Conservation (phyloP, 2,113 vertebrate species). For the Nematolebias whitei region DNA sequence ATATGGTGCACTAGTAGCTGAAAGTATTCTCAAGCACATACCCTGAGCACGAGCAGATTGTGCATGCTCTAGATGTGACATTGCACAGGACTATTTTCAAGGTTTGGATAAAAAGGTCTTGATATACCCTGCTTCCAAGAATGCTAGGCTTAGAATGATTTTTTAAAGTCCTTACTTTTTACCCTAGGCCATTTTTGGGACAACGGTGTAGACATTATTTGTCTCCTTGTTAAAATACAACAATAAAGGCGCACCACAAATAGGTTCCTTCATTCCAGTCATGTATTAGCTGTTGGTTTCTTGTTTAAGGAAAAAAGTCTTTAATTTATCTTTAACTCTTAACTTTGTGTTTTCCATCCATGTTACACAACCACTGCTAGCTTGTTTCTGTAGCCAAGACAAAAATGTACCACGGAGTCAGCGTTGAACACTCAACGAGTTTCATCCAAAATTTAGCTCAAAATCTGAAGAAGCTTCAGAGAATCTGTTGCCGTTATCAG, state of each 20-base stretch:
- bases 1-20: too few relatives aligned
- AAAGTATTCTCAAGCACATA: too few relatives aligned
- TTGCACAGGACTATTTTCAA: too few relatives aligned
- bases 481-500: too few relatives aligned
- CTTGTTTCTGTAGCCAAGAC: constrained; percentile 29
- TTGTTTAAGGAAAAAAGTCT: neutral
- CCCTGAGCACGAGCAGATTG: too few relatives aligned
- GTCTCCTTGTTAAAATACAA: neutral
- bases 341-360: too few relatives aligned
- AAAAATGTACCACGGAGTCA: constrained; percentile 32
- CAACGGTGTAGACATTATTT: neutral
- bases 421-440: constrained; percentile 45
- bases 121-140: too few relatives aligned
- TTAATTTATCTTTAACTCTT: neutral
- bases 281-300: neutral
- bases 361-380: too few relatives aligned
- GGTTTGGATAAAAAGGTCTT: too few relatives aligned
- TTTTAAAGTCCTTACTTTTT: neutral
- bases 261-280: neutral
- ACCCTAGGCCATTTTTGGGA: neutral
- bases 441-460: constrained; percentile 28
- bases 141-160: too few relatives aligned
- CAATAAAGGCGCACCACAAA: neutral
- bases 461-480: constrained; percentile 17
- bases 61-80: too few relatives aligned